Base-by-base conservation (phyloP, 1,140 invertebrate genomes). In the Bombus cullumanus region DNA sequence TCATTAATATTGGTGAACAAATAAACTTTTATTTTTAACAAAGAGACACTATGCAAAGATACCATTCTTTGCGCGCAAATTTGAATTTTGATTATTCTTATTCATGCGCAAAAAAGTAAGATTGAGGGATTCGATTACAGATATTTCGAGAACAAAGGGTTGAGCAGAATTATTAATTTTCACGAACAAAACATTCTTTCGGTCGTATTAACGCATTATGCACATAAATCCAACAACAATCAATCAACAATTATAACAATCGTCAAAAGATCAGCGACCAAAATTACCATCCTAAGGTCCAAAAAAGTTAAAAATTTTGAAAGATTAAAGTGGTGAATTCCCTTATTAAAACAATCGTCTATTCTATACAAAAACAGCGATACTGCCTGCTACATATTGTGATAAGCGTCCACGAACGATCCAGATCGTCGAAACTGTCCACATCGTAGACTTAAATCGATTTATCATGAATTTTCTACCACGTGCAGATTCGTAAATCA, bases 301-400 rank as follows among this genome's bases (percentile, higher is more conserved):
- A 6, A 6, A 2, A 5, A 6, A 6, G 1, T 53, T 6, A 53
- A 22, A 6, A 18, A 47, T 6, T 47, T 18, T 6, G 6, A 53
- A 53, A 6, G 18, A 47, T 10, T 74, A 12, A 37, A 31, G 10
- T 28, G 53, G 6, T 5, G n/a, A 22, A 34, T 57, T 25, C 15
- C 18, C 31, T 13, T 57, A 75, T 13, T 3, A 5, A 74, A 68
- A 79, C 9, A 53, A 10, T 2, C 75, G 13, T 39, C 13, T 53
- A 34, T 69, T 34, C 12, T 15, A 25, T 22, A 34, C 53, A n/a
- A 39, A 62, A 25, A 41, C 25, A 41, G 1, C 28, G 28, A 57
- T 25, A 81, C 79, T 81, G 68, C 34, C 47, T 41, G 34, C 43
- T 81, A 68, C 8, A 25, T 59, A 72, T 81, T 62, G 68, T 59